These are phyloP conservation scores for Parotocinclus haroldoi DNA, from an alignment of 2,797 vertebrate species.

Conservation along the genomic window DNA sequence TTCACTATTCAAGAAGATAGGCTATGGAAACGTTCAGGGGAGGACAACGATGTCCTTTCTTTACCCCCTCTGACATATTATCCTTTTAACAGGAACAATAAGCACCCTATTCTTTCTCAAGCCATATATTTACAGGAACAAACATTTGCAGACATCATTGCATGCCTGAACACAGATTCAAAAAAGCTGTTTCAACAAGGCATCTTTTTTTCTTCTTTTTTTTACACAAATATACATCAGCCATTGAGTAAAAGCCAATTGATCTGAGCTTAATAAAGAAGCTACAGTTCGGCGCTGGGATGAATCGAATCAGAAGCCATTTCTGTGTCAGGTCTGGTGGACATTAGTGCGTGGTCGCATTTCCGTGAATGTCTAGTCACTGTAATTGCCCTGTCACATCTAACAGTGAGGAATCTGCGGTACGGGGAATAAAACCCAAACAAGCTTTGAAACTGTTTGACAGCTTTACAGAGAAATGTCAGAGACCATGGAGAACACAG, in stretches of 20 bases:
- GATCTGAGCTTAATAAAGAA: too few species aligned
- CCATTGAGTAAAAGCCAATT: too few species aligned
- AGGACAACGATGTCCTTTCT: conserved; percentile 29
- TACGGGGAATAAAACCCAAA: neutral
- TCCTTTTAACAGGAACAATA: conserved; percentile 38
- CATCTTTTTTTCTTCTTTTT: too few species aligned
- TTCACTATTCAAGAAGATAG: too few species aligned
- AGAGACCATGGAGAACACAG: conserved; percentile 6
- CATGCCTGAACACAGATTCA: conserved; percentile 29
- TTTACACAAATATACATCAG: too few species aligned
- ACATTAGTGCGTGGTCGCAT: too few species aligned
- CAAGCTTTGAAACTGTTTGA: conserved; percentile 38
- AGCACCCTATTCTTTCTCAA: conserved; percentile 36
- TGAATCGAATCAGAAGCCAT: too few species aligned
- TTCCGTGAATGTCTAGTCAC: conserved; percentile 1
- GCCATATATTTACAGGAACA: conserved; percentile 49
- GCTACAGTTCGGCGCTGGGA: too few species aligned
- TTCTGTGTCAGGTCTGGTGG: too few species aligned
- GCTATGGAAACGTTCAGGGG: too few species aligned
- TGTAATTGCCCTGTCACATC: conserved; percentile 19
- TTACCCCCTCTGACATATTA: conserved; percentile 34
- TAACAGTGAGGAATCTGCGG: neutral
- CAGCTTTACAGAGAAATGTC: conserved; percentile 42
- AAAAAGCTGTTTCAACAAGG: neutral
- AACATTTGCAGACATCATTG: conserved; percentile 40